phyloP scores from a whole-genome alignment of 2,113 vertebrate species.

The Pseudolaguvia tuberculata region DNA sequence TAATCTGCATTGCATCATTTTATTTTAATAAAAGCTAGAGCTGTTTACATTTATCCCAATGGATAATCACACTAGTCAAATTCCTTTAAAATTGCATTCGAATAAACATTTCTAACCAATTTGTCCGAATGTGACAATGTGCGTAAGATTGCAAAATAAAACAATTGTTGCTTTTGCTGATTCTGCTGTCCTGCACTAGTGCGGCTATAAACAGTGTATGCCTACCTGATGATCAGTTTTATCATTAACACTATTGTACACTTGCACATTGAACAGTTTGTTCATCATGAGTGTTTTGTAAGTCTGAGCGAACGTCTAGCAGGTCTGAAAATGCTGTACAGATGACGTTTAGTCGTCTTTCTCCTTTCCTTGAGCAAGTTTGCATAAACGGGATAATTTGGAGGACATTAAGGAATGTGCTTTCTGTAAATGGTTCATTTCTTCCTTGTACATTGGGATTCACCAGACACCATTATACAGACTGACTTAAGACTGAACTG shows the following conservation, averaged over 20 bases:
- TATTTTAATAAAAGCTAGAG: no score
- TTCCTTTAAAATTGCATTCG: not conserved
- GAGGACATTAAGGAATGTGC: no score
- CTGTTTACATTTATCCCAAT: not conserved
- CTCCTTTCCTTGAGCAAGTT: not conserved
- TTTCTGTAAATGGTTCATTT: no score
- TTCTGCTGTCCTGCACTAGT: not conserved
- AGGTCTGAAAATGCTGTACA: not conserved
- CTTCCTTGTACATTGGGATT: no score
- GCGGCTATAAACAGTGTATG: conserved; percentile 3
- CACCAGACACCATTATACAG: no score
- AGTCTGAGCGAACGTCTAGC: not conserved
- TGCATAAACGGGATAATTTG: no score
- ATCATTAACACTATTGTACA: conserved; percentile 12
- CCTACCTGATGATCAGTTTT: not conserved
- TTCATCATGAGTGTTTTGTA: not conserved
- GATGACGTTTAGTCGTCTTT: not conserved
- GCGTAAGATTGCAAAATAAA: no score
- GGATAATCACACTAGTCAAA: not conserved
- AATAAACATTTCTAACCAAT: not conserved
- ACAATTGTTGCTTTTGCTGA: not conserved
- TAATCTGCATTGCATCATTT: no score
- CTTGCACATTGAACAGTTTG: not conserved
- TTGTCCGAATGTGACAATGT: not conserved
- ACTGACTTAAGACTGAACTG: no score